A percentile compares a stretch with the other conserved stretches of the same genome.
Conservation (phyloP, 2,113 vertebrate species). For the Calonectris borealis region DNA sequence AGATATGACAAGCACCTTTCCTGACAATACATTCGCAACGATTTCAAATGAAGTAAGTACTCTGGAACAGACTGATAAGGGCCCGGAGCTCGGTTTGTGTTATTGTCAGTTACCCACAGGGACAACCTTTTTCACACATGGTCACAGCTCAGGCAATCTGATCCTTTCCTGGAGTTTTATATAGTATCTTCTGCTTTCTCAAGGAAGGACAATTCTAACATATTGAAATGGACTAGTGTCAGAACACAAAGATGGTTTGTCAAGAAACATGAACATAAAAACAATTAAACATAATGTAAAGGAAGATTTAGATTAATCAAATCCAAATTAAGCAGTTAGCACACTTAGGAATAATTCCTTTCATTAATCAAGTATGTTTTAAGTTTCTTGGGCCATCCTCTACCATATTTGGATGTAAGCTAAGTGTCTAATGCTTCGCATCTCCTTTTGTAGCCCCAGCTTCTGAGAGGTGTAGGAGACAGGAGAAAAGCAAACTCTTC, state of each 20-base stretch:
- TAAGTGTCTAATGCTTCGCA: not conserved
- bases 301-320: not conserved
- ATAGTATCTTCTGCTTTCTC: not conserved
- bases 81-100: not conserved
- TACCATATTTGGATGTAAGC: not conserved
- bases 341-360: not conserved
- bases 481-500: not conserved
- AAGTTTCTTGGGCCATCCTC: not conserved
- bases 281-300: not conserved
- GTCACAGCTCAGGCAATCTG: not conserved
- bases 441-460: not conserved
- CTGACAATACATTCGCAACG: not conserved
- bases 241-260: not conserved
- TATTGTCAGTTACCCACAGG: not conserved
- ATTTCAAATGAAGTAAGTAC: conserved; percentile 10
- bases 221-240: not conserved
- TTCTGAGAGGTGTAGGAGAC: not conserved
- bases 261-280: not conserved
- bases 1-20: not conserved
- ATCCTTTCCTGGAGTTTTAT: not conserved
- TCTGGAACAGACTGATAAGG: conserved; percentile 22
- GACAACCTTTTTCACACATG: not conserved
- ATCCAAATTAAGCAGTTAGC: not conserved
- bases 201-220: not conserved
- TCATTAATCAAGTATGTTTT: not conserved